Base-by-base conservation (phyloP, 2,888 invertebrate genomes). In the Spodoptera picta region DNA sequence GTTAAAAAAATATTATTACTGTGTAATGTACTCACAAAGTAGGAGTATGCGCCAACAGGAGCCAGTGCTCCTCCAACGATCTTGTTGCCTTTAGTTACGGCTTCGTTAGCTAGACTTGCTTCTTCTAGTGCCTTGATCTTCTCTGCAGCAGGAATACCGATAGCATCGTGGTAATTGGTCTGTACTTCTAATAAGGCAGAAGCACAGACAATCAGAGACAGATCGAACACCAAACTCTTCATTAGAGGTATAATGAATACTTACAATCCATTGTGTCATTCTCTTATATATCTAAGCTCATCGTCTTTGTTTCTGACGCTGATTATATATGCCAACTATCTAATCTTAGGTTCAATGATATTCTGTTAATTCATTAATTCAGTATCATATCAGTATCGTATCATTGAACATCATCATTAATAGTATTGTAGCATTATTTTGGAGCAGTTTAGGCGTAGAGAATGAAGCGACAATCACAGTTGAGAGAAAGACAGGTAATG, bases 91-190 rank as follows among this genome's bases (percentile, higher is more conserved):
- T 9, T 9, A 23, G 2, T 12, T 4, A 14, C 46, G 19, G 1
- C 12, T 5, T 19, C 46, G 9, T 41, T 51, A 9, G 24, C 19
- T 11, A 65, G 31, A 19, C 45, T n/a, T 3, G 46, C 19, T 10
- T 87, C 83, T 69, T 90, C 89, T 2, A 69, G 54, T 2, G 75
- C 83, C 75, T 84, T 87, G 54, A 92, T 87, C 73, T 81, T 82
- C 46, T 72, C 73, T 0, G 90, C 92, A 19, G 77, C 60, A n/a
- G 90, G 91, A 51, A 92, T 90, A 10, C 91, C 92, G 3, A 90
- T 75, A 1, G 73, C 66, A 31, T 80, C 71, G 56, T 91, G 90
- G 75, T 53, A 64, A 19, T 53, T 46, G 3, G 47, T 52, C 7
- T 49, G 12, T 1, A 75, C 62, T 41, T 65, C 67, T 24, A 65